phyloP scores from a whole-genome alignment of 2,113 vertebrate genomes.

The Scytalopus superciliaris region DNA sequence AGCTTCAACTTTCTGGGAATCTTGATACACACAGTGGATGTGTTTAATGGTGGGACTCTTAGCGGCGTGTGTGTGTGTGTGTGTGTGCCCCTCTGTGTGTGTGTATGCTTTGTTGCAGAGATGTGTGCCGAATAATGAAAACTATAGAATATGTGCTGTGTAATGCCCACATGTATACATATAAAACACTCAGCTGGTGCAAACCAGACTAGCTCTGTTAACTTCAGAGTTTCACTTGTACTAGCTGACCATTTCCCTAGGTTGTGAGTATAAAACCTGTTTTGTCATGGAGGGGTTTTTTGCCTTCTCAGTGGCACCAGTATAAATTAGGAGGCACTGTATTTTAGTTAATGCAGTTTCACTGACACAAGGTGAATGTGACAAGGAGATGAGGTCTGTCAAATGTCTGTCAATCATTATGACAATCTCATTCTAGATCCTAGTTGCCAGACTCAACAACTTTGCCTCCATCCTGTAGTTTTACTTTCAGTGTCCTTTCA shows the following conservation, averaged over 20 bases:
- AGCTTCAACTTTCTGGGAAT: not conserved
- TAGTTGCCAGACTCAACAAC: not conserved
- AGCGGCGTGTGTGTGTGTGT: fast-evolving
- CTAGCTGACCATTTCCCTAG: not conserved
- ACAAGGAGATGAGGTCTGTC: not conserved
- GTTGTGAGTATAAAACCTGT: not conserved
- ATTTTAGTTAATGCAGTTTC: not conserved
- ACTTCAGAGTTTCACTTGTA: not conserved
- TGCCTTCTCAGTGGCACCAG: not conserved
- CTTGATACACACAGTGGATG: not conserved
- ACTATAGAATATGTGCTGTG: not conserved
- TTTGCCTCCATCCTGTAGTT: not conserved
- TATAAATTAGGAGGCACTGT: not conserved
- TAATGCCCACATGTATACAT: fast-evolving
- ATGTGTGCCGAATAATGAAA: not conserved
- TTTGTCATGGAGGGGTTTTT: not conserved
- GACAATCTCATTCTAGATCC: not conserved
- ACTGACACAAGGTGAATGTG: not conserved
- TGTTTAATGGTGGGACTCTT: not conserved
- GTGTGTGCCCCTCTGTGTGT: not conserved
- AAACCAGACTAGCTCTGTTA: not conserved
- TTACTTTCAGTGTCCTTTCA: not conserved
- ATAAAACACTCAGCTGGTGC: not conserved
- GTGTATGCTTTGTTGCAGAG: not conserved
- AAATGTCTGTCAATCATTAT: not conserved